Evolutionary conservation across 1,140 invertebrate genomes (phyloP).

Genomic region (Drosophila seguyi): DNA sequence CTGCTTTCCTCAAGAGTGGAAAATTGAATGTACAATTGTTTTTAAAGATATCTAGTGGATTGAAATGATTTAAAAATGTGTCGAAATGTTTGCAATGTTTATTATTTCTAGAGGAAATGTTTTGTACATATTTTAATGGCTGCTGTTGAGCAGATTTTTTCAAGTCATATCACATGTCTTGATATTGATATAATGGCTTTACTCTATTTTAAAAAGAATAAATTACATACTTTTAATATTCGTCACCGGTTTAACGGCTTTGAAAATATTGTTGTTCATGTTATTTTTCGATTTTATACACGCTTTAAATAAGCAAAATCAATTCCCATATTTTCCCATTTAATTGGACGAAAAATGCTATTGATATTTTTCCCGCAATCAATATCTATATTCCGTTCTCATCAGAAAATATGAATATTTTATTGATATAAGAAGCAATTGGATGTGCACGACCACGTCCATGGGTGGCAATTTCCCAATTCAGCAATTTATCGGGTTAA

Average conservation of each 20-base stretch:
- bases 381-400: background rate
- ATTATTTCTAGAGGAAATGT: background rate
- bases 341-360: background rate
- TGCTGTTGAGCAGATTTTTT: background rate
- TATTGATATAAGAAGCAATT: constrained; percentile 11
- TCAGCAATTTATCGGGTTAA: constrained; percentile 47
- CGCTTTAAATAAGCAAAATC: background rate
- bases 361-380: background rate
- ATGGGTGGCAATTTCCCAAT: constrained; percentile 3
- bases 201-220: background rate
- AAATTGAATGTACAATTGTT: background rate
- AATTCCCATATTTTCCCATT: background rate
- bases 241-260: background rate
- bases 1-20: background rate
- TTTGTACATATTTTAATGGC: background rate
- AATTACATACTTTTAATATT: background rate
- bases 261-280: background rate
- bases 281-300: background rate
- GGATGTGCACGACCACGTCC: background rate
- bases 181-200: background rate
- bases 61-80: background rate
- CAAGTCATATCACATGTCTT: too few species aligned
- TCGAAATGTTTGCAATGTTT: too few species aligned
- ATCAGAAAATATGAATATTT: constrained; percentile 3
- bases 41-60: background rate